Evolutionary conservation across 2,113 vertebrate genomes (phyloP), one percentile per base, ranked within the genome.

Genomic region (Sigmodon hispidus): DNA sequence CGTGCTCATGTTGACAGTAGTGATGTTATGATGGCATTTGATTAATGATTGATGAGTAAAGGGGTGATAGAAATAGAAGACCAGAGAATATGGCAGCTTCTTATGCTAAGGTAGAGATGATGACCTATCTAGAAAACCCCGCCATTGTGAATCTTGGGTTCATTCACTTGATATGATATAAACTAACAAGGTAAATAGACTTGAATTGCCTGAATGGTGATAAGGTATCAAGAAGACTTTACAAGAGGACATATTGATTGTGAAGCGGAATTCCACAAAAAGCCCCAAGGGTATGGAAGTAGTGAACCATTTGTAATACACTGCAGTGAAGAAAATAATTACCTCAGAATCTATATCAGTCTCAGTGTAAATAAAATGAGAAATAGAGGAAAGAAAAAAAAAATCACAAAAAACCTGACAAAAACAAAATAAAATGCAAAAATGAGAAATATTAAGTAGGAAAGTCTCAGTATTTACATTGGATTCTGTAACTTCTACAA

Each of bases 51-150:
- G 7, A 26, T 61, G n/a, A 29, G 17, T 83, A 26, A 26, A 40
- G 11, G 2, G 0, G 22, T 15, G 11, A 29, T 7, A 29, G 55
- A 43, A 0, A 0, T 15, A 17, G 13, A 24, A 59, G 13, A 3
- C 7, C n/a, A 59, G n/a, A 40, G 36, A n/a, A 59, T 7, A 43
- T 9, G 26, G n/a, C 7, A 16, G 55, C 24, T 3, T 61, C 6
- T 26, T 29, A 11, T 59, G 22, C 15, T n/a, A 83, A 43, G 22
- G 1, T 16, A 17, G 1, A 43, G 36, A 59, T 9, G 13, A 21
- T 52, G 9, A 3, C 4, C n/a, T 3, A 40, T 13, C 3, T 3
- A 40, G n/a, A 81, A n/a, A 29, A 11, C 6, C n/a, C 13, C 4
- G 0, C 4, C 7, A 7, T 59, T 43, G 24, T 81, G 3, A 13